phyloP scores from a whole-genome alignment of 2,113 vertebrate species.

The Alectura lathami region DNA sequence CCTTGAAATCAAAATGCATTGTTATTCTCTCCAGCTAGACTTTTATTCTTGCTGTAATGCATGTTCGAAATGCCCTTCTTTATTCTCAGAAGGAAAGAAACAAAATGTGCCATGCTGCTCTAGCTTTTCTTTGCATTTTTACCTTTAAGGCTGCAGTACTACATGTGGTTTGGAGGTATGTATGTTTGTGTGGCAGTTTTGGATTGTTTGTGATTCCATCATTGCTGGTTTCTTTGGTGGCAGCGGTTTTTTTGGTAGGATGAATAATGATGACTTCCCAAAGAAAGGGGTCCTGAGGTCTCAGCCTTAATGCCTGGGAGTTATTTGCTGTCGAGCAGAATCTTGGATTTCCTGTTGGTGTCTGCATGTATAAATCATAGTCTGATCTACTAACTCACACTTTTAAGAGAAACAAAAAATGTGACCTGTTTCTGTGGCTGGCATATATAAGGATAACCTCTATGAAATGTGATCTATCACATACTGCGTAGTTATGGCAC shows the following conservation, averaged over 20 bases:
- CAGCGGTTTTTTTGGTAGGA: neutral
- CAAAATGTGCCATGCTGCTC: neutral
- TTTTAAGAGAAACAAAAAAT: neutral
- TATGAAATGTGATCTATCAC: neutral
- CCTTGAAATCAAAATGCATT: neutral
- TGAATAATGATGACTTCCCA: neutral
- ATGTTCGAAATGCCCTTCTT: neutral
- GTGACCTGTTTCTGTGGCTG: neutral
- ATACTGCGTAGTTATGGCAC: neutral
- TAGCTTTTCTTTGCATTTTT: neutral
- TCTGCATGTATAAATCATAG: neutral
- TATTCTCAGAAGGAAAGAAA: neutral
- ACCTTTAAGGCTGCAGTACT: neutral
- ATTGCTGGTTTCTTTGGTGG: neutral
- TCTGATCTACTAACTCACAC: neutral
- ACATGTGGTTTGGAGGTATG: fast-evolving
- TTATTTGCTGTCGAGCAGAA: neutral
- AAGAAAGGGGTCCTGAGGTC: neutral
- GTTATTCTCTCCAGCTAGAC: neutral
- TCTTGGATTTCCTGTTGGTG: neutral
- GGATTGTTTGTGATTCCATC: too few species aligned
- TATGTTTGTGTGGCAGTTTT: fast-evolving
- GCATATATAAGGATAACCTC: neutral
- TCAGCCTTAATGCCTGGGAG: neutral
- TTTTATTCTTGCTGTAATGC: neutral